Percentiles rank a stretch among this genome's conserved stretches.
phyloP scores from a whole-genome alignment of 2,797 vertebrate genomes.

The Hydrocynus forskahlii region DNA sequence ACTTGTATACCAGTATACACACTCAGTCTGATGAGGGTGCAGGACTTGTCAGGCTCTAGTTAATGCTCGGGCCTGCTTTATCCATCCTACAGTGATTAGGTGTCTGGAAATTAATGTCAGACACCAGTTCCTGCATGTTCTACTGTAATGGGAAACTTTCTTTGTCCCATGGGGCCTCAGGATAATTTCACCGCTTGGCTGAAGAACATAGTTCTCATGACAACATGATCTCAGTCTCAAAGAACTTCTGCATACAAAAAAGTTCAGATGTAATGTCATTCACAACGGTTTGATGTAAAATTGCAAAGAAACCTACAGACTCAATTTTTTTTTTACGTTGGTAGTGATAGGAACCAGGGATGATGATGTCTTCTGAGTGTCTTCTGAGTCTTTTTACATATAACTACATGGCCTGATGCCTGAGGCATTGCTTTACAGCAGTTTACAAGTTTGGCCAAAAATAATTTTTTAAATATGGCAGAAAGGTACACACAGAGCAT shows the following conservation, averaged over 20 bases:
- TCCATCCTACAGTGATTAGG: conserved; percentile 15
- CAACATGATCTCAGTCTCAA: background rate
- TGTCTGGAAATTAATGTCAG: conserved; percentile 40
- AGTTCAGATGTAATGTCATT: too few species aligned
- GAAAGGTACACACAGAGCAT: too few species aligned
- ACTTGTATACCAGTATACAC: conserved; percentile 15
- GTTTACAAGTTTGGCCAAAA: too few species aligned
- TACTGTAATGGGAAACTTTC: conserved; percentile 4
- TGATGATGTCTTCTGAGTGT: too few species aligned
- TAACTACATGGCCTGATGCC: too few species aligned
- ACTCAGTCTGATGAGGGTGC: background rate
- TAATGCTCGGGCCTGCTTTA: conserved; percentile 34
- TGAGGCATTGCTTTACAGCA: too few species aligned
- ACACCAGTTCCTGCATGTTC: conserved; percentile 22
- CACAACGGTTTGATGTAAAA: too few species aligned
- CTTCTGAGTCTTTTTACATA: too few species aligned
- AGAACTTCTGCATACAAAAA: background rate
- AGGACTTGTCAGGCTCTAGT: conserved; percentile 2
- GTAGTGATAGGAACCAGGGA: too few species aligned
- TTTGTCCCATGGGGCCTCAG: background rate
- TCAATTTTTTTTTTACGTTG: too few species aligned
- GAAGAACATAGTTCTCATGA: background rate
- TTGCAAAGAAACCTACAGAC: too few species aligned
- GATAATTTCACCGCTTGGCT: conserved; percentile 5
- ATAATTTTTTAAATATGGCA: too few species aligned